Conservation (phyloP, 2,113 vertebrate species). For the Zingel zingel region DNA sequence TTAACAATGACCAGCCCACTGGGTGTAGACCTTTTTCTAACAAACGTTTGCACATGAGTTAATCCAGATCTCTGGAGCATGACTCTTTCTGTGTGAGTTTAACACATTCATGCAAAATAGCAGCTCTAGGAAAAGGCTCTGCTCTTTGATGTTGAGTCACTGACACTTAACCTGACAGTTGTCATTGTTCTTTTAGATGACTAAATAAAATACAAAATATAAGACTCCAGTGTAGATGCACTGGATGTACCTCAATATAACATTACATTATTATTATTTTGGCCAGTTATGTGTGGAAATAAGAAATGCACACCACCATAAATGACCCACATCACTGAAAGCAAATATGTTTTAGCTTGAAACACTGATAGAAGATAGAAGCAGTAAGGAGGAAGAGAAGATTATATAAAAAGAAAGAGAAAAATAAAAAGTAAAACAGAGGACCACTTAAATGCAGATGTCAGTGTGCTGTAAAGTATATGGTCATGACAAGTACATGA, state of each 20-base stretch:
- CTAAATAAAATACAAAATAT: no score
- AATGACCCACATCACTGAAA: neutral
- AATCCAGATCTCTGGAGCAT: neutral
- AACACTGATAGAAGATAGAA: neutral
- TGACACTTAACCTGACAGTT: no score
- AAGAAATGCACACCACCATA: neutral
- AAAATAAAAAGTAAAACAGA: conserved; percentile 19
- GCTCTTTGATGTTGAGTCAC: no score
- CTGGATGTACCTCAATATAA: no score
- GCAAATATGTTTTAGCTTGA: neutral
- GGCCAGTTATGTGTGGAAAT: no score
- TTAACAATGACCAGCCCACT: neutral
- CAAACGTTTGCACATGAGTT: neutral
- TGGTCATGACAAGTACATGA: conserved; percentile 61
- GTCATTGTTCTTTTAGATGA: no score
- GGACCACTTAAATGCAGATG: conserved; percentile 17
- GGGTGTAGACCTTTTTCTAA: neutral
- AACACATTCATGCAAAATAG: no score
- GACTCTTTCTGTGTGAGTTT: no score
- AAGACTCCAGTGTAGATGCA: no score
- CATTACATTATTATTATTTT: no score
- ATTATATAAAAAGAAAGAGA: neutral
- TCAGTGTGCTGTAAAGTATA: conserved; percentile 1
- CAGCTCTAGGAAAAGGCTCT: no score
- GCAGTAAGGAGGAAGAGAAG: neutral